Base-by-base conservation (phyloP, 2,113 vertebrate species). In the Caranx ignobilis region DNA sequence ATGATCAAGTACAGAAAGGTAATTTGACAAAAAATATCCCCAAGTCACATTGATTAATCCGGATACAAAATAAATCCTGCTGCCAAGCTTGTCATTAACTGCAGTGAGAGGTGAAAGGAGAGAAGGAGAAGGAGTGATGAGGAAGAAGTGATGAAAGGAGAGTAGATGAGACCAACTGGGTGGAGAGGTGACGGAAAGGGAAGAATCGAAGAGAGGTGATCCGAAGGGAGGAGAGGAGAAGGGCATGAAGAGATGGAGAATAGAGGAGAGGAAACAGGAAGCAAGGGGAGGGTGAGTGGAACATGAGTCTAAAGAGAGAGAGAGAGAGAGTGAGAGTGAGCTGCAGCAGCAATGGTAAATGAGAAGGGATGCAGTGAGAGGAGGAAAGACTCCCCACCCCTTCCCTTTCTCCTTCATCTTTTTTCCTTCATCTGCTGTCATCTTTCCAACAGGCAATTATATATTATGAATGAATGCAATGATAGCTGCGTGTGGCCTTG, bases 11-110 rank as follows among this genome's bases (percentile, higher is more conserved):
- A 52, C 50, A 62, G 67, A 73, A 41, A 65, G 32, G 63, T 78
- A 85, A 79, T 72, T 77, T 76, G 54, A 76, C 79, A 72, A 76
- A 85, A 90, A 83, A 88, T 76, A 82, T 73, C 79, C 72, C 11
- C n/a, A 55, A 71, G 84, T 50, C 34, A 62, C n/a, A 41, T 63
- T 59, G 71, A 75, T 79, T 70, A 65, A 79, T 69, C 48, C 35
- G 50, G 65, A 65, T 60, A 79, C 65, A 71, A 64, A 64, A 55
- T 78, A 70, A 84, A 66, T 63, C 74, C 66, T 21, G 11, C 63
- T 75, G 68, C 76, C 62, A 66, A 13, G 73, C 61, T 77, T 79
- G 66, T 81, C 74, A 79, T 87, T 88, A 75, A 83, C 79, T 80
- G 76, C 67, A 81, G 62, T 31, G 68, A 76, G 82, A 76, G 82